Conservation (phyloP, 1,140 invertebrate species). For the Zaprionus lachaisei region DNA sequence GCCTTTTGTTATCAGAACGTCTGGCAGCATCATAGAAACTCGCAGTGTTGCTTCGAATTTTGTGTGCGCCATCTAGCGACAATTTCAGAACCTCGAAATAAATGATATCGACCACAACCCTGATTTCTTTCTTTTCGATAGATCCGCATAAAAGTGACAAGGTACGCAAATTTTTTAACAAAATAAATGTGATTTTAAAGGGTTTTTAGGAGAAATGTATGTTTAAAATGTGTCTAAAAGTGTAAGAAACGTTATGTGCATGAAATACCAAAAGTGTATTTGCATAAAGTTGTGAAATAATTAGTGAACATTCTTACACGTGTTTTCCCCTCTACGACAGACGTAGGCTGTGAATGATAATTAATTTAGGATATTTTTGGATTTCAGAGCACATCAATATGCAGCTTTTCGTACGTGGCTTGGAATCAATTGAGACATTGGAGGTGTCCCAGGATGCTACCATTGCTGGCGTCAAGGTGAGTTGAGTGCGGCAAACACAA, state of each 20-base stretch:
- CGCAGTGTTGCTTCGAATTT: conserved; percentile 15
- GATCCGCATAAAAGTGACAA: conserved; percentile 82
- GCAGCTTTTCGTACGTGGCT: conserved; percentile 84
- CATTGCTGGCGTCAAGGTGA: conserved; percentile 80
- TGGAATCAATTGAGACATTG: conserved; percentile 76
- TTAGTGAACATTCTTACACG: conserved; percentile 45
- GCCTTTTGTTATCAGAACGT: neutral
- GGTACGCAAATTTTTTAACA: conserved; percentile 63
- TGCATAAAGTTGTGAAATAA: conserved; percentile 19
- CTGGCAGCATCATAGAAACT: neutral
- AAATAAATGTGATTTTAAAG: conserved; percentile 51
- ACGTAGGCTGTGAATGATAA: conserved; percentile 36
- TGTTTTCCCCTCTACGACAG: conserved; percentile 44
- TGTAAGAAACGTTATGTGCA: conserved; percentile 19
- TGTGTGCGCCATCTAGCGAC: conserved; percentile 19
- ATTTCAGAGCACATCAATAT: conserved; percentile 76
- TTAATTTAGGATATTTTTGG: conserved; percentile 46
- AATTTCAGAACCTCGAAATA: neutral
- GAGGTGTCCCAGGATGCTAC: conserved; percentile 80
- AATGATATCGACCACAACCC: conserved; percentile 40
- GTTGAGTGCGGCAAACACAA: conserved; percentile 21
- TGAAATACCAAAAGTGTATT: conserved; percentile 19
- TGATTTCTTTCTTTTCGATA: conserved; percentile 83
- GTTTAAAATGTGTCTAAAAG: conserved; percentile 8
- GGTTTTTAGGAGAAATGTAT: conserved; percentile 25